Evolutionary conservation across 2,797 vertebrate species (phyloP), one percentile per base, ranked within the genome.

Genomic region (Smutsia temminckii): DNA sequence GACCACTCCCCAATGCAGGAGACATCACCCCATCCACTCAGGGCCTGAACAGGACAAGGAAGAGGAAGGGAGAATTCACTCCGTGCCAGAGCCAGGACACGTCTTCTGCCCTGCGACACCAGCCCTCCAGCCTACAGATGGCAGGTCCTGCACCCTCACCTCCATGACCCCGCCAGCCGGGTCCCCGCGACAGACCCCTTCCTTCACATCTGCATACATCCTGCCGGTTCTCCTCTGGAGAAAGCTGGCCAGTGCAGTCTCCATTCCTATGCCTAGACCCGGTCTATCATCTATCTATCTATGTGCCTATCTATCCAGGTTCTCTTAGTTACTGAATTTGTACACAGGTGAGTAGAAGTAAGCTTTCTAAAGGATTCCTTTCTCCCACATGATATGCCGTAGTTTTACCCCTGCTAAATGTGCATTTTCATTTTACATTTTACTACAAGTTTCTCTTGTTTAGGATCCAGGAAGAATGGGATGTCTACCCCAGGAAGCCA

Each of bases 341-440:
- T n/a, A 37, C 37, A 11, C 14, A 5, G 27, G 34, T 32, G 29
- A 14, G 40, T 8, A 8, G 81, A 46, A 72, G 14, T 20, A 46
- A 11, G 61, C 13, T 34, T 61, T 57, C 69, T 51, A 25, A 61
- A 59, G 32, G 29, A 64, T 34, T 64, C 20, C 34, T 59, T 78
- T n/a, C 29, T 57, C 20, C 25, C 6, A 27, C 0, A 0, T 8
- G 14, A n/a, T 18, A 25, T 0, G 3, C 59, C 32, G 3, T 20
- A 13, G 20, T 29, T 69, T 88, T 68, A 46, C 29, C 37, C 51
- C 91, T 29, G 16, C 55, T 80, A 42, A 63, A 27, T 18, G 37
- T 77, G 80, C 23, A 8, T 51, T 78, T 79, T 34, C 51, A 74
- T 37, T 75, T 61, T 34, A 40, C 5, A 57, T 32, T 34, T 89